phyloP scores from a whole-genome alignment of 2,113 vertebrate species.

The Pelecanus crispus region DNA sequence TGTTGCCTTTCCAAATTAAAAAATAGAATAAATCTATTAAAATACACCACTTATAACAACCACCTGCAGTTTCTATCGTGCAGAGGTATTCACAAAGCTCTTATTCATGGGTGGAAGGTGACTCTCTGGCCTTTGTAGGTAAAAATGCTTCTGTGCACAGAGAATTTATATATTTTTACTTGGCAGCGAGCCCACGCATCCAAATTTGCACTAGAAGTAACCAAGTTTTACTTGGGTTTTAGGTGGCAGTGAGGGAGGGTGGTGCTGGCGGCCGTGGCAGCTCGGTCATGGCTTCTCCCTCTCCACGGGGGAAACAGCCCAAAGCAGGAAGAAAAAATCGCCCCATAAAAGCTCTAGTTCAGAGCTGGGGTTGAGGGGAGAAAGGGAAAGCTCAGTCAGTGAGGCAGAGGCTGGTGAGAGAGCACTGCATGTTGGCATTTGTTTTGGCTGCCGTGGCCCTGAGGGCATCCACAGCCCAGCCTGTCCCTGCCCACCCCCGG shows the following conservation, averaged over 20 bases:
- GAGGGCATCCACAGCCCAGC: background rate
- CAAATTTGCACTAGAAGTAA: background rate
- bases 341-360: background rate
- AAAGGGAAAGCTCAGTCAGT: background rate
- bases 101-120: background rate
- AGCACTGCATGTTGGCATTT: background rate
- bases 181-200: background rate
- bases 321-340: background rate
- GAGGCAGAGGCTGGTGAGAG: background rate
- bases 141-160: background rate
- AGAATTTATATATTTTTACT: background rate
- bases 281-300: background rate
- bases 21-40: background rate
- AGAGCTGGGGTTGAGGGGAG: background rate
- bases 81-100: background rate
- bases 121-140: background rate
- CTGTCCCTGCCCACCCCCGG: fast-evolving
- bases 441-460: background rate
- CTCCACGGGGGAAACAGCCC: background rate
- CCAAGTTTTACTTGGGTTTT: background rate
- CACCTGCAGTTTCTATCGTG: background rate
- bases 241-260: background rate
- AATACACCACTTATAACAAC: background rate
- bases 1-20: background rate
- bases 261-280: background rate